A percentile compares a stretch with the other conserved stretches of the same genome.
Conservation (phyloP, 1,140 invertebrate genomes). For the Trialeurodes vaporariorum region DNA sequence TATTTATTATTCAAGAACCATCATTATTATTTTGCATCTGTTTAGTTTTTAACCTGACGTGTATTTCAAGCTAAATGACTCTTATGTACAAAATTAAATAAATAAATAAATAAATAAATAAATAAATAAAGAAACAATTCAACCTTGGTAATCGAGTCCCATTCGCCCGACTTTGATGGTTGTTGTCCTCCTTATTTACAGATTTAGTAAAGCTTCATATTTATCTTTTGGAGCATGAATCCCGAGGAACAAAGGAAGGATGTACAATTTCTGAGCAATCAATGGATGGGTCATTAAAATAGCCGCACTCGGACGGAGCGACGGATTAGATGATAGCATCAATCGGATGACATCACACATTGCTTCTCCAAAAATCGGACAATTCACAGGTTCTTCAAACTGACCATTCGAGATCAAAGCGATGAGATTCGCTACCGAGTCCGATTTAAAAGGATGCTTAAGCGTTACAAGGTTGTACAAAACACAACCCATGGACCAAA, state of each 20-base stretch:
- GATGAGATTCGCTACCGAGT: background rate
- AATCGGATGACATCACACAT: background rate
- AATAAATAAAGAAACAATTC: no score
- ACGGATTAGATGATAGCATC: background rate
- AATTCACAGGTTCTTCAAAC: background rate
- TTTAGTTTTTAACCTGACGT: no score
- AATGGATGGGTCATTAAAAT: background rate
- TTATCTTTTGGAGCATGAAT: no score
- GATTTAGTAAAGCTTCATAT: no score
- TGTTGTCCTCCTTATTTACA: no score
- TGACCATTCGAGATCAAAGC: background rate
- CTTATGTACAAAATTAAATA: no score
- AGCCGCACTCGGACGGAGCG: background rate
- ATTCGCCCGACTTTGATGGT: no score
- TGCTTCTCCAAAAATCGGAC: background rate
- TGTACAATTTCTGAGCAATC: background rate
- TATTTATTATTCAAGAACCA: no score
- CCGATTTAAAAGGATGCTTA: conserved; percentile 44
- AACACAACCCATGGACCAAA: conserved; percentile 77
- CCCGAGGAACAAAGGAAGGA: background rate
- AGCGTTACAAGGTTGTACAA: conserved; percentile 59
- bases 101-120: no score
- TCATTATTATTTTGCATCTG: no score
- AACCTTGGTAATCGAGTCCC: no score
- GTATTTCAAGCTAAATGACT: no score